phyloP scores from a whole-genome alignment of 2,888 invertebrate genomes.

The Protodeltote pygarga region DNA sequence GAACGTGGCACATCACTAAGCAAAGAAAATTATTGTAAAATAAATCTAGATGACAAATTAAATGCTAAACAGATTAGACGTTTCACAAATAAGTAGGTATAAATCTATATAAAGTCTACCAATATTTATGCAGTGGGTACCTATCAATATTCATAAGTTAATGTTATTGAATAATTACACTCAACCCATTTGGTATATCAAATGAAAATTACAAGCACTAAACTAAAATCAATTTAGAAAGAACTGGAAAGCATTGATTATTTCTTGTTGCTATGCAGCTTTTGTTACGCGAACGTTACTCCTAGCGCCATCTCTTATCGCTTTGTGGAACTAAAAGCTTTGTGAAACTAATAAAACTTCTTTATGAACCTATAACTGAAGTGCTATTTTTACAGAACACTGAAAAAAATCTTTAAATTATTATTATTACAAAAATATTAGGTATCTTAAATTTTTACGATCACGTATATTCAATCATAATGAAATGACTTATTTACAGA shows the following conservation, averaged over 20 bases:
- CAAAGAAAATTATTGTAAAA: conserved; percentile 12
- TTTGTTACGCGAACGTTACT: conserved; percentile 17
- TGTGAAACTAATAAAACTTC: conserved; percentile 16
- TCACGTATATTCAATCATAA: too few species aligned
- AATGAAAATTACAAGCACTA: conserved; percentile 40
- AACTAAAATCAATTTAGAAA: conserved; percentile 46
- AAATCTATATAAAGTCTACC: too few species aligned
- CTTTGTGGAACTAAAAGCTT: conserved; percentile 32
- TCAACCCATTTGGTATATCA: conserved; percentile 12
- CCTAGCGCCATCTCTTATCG: conserved; percentile 62
- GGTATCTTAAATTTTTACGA: too few species aligned
- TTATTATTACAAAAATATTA: too few species aligned
- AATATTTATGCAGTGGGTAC: too few species aligned
- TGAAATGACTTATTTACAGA: too few species aligned
- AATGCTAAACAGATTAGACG: neutral
- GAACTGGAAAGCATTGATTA: conserved; percentile 41
- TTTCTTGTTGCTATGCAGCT: conserved; percentile 51
- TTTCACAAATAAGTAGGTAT: too few species aligned
- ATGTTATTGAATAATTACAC: conserved; percentile 2
- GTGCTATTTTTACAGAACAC: conserved; percentile 35
- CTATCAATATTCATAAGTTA: neutral
- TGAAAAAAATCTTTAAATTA: conserved; percentile 26
- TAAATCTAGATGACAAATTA: conserved; percentile 20
- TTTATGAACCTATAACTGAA: conserved; percentile 17
- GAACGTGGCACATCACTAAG: conserved; percentile 51